phyloP scores from a whole-genome alignment of 2,888 invertebrate genomes.

The Panopea generosa region DNA sequence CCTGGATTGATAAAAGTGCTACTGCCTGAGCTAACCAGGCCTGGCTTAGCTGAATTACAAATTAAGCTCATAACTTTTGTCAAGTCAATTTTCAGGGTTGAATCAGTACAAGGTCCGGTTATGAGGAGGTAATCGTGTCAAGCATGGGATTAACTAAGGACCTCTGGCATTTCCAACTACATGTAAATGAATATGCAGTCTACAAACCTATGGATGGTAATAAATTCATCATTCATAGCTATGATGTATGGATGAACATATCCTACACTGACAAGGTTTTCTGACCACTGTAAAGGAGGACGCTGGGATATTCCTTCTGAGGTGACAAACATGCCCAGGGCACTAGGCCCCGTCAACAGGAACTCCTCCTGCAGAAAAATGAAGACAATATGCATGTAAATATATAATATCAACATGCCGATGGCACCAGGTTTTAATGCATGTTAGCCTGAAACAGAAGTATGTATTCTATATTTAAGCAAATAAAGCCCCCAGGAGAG shows the following conservation, averaged over 20 bases:
- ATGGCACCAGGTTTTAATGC: constrained; percentile 5
- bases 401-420: background rate
- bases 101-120: too few relatives aligned
- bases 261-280: constrained; percentile 82
- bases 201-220: constrained; percentile 86
- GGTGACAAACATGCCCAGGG: constrained; percentile 87
- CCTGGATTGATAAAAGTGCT: too few relatives aligned
- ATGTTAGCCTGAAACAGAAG: background rate
- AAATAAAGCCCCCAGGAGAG: too few relatives aligned
- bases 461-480: background rate
- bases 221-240: constrained; percentile 85
- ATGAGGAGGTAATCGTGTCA: too few relatives aligned
- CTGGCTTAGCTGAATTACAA: too few relatives aligned
- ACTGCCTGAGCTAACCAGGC: too few relatives aligned
- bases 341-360: constrained; percentile 86
- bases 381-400: background rate
- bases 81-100: too few relatives aligned
- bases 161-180: too few relatives aligned
- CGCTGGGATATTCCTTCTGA: constrained; percentile 86
- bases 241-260: constrained; percentile 86
- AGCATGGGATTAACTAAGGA: too few relatives aligned
- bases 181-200: too few relatives aligned
- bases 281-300: constrained; percentile 87
- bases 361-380: constrained; percentile 86
- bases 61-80: too few relatives aligned